Evolutionary conservation across 2,888 invertebrate genomes (phyloP), one percentile per base, ranked within the genome.

Genomic region (Parascotia fuliginaria): DNA sequence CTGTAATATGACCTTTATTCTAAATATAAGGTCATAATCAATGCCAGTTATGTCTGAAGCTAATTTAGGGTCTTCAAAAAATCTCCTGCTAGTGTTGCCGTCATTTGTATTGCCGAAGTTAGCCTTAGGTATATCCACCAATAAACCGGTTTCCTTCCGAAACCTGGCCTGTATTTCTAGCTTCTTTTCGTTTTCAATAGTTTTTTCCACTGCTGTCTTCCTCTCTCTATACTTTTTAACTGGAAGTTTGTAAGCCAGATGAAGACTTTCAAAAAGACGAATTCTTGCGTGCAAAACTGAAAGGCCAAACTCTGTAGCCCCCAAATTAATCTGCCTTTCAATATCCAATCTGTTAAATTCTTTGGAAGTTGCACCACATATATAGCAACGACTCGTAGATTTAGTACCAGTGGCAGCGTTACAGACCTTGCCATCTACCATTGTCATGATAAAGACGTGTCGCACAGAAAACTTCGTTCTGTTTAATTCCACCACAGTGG

Each of bases 301-400:
- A 42, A 14, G 46, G 12, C 42, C 51, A 22, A 45, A 52, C 27
- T 46, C 36, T 7, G 38, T 15, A 9, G 32, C 34, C 9, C 1
- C 5, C 16, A 13, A 12, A 13, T 9, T 7, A 2, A 14, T 9
- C 4, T 14, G 3, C 9, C 19, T 36, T 19, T 1, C 1, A 19
- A 9, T 19, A 1, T 19, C 15, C 3, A n/a, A 36, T 9, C 73
- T 51, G 42, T 79, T 79, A 41, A 79, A 79, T 13, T 73, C 62
- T 60, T 74, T 78, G 3, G 75, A 75, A 19, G 77, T 82, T 28
- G 55, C 50, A 15, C 68, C 69, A 55, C 78, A 81, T 19, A 80
- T 72, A 44, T 77, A 79, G 43, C 79, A 83, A 24, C 62, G 42
- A 42, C 55, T 63, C 7, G 77, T 74, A 7, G 75, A 77, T 41